phyloP scores from a whole-genome alignment of 2,113 vertebrate species.

The Grus americana region DNA sequence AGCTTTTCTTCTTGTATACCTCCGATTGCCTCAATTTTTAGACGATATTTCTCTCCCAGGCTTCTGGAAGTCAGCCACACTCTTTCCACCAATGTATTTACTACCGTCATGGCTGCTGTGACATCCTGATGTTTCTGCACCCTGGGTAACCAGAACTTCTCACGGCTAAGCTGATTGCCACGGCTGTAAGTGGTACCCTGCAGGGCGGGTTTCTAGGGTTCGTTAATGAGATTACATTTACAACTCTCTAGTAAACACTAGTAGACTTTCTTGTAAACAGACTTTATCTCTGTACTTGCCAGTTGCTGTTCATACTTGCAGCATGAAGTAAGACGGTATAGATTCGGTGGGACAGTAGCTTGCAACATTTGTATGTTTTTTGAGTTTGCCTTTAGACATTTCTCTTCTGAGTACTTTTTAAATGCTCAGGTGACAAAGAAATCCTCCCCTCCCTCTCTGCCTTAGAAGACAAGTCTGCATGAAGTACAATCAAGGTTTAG shows the following conservation, averaged over 20 bases:
- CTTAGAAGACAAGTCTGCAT: neutral
- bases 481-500: neutral
- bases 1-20: neutral
- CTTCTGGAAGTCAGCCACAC: neutral
- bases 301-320: neutral
- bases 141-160: neutral
- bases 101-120: neutral
- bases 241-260: neutral
- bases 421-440: neutral
- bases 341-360: neutral
- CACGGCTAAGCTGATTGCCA: neutral
- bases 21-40: neutral
- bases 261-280: neutral
- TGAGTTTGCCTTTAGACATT: neutral
- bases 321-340: neutral
- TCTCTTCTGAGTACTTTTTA: neutral
- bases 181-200: neutral
- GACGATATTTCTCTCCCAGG: neutral
- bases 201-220: neutral
- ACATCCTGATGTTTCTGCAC: neutral
- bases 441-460: neutral
- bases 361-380: neutral
- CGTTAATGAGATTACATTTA: neutral
- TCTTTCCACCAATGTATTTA: neutral
- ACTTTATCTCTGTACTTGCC: neutral